Base-by-base conservation (phyloP, 2,888 invertebrate genomes). In the Argyresthia goedartella region DNA sequence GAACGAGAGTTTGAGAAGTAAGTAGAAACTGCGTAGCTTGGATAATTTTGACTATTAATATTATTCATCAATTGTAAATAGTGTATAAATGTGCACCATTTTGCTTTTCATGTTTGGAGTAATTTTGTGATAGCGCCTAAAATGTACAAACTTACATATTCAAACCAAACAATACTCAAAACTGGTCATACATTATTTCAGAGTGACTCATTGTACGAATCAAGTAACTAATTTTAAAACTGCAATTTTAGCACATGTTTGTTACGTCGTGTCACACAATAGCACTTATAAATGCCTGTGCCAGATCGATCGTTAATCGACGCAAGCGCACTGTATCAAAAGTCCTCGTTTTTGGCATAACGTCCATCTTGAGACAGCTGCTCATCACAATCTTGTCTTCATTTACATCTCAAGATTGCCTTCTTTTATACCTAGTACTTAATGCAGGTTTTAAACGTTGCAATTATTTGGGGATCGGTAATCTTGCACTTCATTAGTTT, bases 1-100 rank as follows among this genome's bases (percentile, higher is more conserved):
- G 60, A 87, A 87, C 62, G 87, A 87, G 56, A 87, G 87, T 57
- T 79, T 87, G 55, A 74, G 87, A 73, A 87, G 87, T 87, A 65
- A 81, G 87, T 81, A 59, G n/a, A 39, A 11, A 39, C 6, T 25
- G 25, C 25, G 3, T n/a, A 39, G 39, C 39, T 39, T 4, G 3
- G 39, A 39, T 39, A 39, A 39, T 39, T 39, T 39, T 36, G 4
- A 25, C 25, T 25, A 25, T 25, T 4, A 25, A 25, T 25, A 25
- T n/a, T n/a, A n/a, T 25, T 25, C 25, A 25, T 25, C 25, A 25
- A 25, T 25, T 25, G 25, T 25, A 25, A 25, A 25, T 25, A 25
- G 25, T 25, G 25, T 25, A n/a, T n/a, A n/a, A n/a, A n/a, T n/a
- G 25, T 25, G 25, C 25, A 25, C 6, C 25, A 25, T 25, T 2